Conservation (phyloP, 1,140 invertebrate genomes). For the Drosophila insularis region DNA sequence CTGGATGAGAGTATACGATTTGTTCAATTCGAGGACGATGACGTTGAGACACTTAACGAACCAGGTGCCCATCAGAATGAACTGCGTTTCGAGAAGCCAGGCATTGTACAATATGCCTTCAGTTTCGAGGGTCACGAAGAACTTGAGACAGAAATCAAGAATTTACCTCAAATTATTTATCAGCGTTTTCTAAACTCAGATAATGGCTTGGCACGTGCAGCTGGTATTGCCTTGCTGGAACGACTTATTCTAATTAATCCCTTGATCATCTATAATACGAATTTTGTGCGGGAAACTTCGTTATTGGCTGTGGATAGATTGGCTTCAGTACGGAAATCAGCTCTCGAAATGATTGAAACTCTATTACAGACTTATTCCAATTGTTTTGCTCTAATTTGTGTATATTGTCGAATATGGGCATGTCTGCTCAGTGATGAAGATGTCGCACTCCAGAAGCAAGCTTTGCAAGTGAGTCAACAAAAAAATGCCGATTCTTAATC, state of each 20-base stretch:
- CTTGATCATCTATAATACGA: slow-evolving; percentile 74
- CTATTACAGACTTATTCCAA: slow-evolving; percentile 62
- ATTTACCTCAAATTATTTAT: slow-evolving; percentile 61
- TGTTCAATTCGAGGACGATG: slow-evolving; percentile 54
- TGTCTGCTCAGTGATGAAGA: slow-evolving; percentile 70
- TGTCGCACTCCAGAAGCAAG: slow-evolving; percentile 56
- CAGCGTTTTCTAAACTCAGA: slow-evolving; percentile 55
- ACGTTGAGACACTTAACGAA: slow-evolving; percentile 36
- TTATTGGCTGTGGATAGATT: slow-evolving; percentile 58
- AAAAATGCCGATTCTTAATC: background rate
- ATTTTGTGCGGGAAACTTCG: slow-evolving; percentile 62
- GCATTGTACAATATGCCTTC: slow-evolving; percentile 43
- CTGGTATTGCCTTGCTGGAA: slow-evolving; percentile 70
- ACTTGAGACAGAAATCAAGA: slow-evolving; percentile 53
- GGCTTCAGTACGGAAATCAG: slow-evolving; percentile 64
- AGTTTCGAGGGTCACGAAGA: slow-evolving; percentile 68
- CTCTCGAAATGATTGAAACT: slow-evolving; percentile 58
- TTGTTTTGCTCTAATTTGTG: slow-evolving; percentile 68
- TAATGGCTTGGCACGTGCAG: slow-evolving; percentile 58
- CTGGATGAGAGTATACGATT: slow-evolving; percentile 62
- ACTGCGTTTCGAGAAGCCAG: slow-evolving; percentile 58
- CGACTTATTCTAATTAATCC: slow-evolving; percentile 65
- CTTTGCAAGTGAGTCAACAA: slow-evolving; percentile 55
- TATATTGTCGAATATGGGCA: slow-evolving; percentile 72
- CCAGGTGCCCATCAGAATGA: slow-evolving; percentile 48